Percentiles rank a stretch among this genome's conserved stretches.
These are phyloP conservation scores for Apteryx mantelli DNA, from an alignment of 2,113 vertebrate genomes.

Conservation along the genomic window DNA sequence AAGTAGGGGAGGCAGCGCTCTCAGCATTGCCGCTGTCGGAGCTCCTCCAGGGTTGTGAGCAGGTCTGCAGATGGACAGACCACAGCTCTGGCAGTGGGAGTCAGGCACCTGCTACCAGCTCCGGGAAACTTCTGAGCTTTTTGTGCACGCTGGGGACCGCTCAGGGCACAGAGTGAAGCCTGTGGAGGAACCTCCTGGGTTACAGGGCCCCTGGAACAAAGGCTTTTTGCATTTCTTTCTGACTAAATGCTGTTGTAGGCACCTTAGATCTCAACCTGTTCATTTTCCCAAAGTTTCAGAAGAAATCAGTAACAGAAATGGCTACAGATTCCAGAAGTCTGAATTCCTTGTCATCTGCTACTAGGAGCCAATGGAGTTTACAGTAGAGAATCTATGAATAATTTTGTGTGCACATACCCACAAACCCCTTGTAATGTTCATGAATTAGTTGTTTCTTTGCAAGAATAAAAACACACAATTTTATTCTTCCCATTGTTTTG, in stretches of 20 bases:
- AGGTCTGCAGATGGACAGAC: neutral
- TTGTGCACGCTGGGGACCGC: too few species aligned
- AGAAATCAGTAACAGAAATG: neutral
- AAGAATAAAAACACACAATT: neutral
- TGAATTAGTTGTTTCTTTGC: neutral
- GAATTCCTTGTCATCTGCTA: neutral
- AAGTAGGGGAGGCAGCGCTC: neutral
- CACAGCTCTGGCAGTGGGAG: too few species aligned
- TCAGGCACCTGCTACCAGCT: rapidly evolving
- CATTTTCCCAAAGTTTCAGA: neutral
- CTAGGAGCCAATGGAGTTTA: neutral
- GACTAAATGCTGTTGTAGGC: neutral
- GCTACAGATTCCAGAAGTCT: neutral
- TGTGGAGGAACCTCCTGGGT: neutral
- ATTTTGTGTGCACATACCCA: neutral
- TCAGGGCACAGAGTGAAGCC: neutral
- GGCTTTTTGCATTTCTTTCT: neutral
- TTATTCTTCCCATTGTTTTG: neutral
- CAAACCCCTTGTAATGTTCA: neutral
- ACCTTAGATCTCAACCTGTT: neutral
- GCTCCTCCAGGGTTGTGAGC: neutral
- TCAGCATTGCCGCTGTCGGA: neutral
- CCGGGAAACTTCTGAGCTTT: too few species aligned
- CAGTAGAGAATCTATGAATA: neutral
- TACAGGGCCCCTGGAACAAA: neutral